These are phyloP conservation scores for Rhingia campestris DNA, from an alignment of 2,888 invertebrate species.

Conservation along the genomic window DNA sequence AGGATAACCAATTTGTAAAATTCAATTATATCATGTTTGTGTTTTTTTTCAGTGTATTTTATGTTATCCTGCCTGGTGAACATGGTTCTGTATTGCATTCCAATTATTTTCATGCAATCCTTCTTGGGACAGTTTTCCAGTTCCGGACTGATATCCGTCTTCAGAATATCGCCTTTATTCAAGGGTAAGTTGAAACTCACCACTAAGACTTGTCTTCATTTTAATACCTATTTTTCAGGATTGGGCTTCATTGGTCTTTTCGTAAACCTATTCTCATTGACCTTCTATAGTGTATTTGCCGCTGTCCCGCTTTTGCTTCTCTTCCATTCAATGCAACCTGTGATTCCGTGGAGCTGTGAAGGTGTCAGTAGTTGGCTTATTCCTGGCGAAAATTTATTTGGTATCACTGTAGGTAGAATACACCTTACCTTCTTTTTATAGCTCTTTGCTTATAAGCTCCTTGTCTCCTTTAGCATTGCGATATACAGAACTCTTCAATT, in stretches of 20 bases:
- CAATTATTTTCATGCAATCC: slow-evolving; percentile 92
- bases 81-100: slow-evolving; percentile 82
- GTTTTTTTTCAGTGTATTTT: background rate
- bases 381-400: background rate
- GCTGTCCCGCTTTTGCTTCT: slow-evolving; percentile 92
- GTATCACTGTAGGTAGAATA: slow-evolving; percentile 33
- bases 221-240: slow-evolving; percentile 82
- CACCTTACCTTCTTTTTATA: background rate
- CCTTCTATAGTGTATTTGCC: slow-evolving; percentile 92
- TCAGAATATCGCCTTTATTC: slow-evolving; percentile 90
- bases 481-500: background rate
- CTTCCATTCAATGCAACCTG: slow-evolving; percentile 86
- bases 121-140: slow-evolving; percentile 91
- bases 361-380: slow-evolving; percentile 77
- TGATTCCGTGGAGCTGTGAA: slow-evolving; percentile 86
- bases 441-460: no score
- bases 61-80: background rate
- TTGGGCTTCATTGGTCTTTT: slow-evolving; percentile 92
- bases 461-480: slow-evolving; percentile 22
- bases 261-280: slow-evolving; percentile 89
- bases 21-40: slow-evolving; percentile 3
- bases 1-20: no score
- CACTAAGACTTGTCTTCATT: no score
- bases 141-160: slow-evolving; percentile 89
- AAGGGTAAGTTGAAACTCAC: slow-evolving; percentile 85